Evolutionary conservation across 2,888 invertebrate genomes (phyloP).

Genomic region (Temnothorax rugatulus): DNA sequence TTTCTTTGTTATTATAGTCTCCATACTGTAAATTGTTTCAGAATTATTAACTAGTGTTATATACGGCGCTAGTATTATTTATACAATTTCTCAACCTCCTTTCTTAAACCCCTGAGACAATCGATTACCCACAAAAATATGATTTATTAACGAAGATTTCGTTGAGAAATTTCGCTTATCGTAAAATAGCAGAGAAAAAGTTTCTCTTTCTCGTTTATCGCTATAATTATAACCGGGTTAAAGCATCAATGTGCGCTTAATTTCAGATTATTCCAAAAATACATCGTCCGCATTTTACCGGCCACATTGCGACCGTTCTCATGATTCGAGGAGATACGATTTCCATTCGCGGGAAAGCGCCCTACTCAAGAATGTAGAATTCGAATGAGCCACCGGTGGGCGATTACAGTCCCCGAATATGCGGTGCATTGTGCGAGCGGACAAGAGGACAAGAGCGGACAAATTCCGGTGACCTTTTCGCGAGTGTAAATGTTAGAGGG

Average conservation of each 20-base stretch:
- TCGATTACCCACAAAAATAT: not conserved
- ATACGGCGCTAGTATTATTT: not conserved
- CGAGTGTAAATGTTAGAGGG: conserved; percentile 58
- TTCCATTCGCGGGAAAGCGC: conserved; percentile 26
- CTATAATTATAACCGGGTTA: conserved; percentile 1
- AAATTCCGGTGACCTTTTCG: conserved; percentile 60
- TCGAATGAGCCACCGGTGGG: conserved; percentile 47
- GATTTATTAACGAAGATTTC: not conserved
- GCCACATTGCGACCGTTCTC: conserved; percentile 5
- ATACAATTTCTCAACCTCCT: conserved; percentile 1
- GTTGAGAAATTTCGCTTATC: conserved; percentile 9
- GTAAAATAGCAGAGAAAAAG: not conserved
- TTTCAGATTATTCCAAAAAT: conserved; percentile 1
- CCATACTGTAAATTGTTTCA: not conserved
- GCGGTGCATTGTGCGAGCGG: conserved; percentile 43
- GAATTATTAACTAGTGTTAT: conserved; percentile 22
- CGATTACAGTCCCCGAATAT: conserved; percentile 43
- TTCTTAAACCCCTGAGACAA: not conserved
- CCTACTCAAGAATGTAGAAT: conserved; percentile 41
- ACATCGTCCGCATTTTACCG: conserved; percentile 21
- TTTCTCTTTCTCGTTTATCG: not conserved
- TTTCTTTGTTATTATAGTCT: not conserved
- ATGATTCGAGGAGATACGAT: conserved; percentile 32
- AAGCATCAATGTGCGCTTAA: not conserved
- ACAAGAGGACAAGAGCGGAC: conserved; percentile 38